Conservation (phyloP, 2,888 invertebrate genomes). For the Dryobotodes eremita region DNA sequence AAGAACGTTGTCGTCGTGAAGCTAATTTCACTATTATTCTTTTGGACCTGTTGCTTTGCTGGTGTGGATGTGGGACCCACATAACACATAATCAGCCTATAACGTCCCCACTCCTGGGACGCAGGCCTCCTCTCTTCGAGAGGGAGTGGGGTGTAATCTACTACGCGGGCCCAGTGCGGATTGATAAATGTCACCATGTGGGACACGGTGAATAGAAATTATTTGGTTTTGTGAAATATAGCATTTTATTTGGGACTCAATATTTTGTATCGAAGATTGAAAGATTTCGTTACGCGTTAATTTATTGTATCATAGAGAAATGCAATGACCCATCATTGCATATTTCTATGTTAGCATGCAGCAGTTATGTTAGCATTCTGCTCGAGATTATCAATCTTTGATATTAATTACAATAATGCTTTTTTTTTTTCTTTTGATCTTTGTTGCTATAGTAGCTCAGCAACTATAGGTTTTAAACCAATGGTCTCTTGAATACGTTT, state of each 20-base stretch:
- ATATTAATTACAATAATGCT: no score
- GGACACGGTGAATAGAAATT: neutral
- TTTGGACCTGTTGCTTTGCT: neutral
- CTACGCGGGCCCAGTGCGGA: no score
- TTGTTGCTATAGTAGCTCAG: neutral
- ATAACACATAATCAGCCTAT: no score
- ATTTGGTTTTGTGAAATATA: neutral
- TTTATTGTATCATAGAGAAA: no score
- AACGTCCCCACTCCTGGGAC: no score
- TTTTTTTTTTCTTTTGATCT: no score
- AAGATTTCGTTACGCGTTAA: slow-evolving; percentile 5
- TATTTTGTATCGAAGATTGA: neutral
- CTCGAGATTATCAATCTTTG: neutral
- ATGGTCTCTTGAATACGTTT: neutral
- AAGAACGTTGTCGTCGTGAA: neutral
- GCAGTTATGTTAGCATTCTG: neutral
- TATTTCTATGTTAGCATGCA: neutral
- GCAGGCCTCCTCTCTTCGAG: no score
- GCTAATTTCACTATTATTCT: neutral
- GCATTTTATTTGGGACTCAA: neutral
- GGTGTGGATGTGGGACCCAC: neutral
- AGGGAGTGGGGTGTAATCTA: no score
- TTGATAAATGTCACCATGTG: no score
- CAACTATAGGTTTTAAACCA: neutral
- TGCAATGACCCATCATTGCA: no score